phyloP scores from a whole-genome alignment of 2,797 vertebrate species.

The Mormyrus proboscirostris region DNA sequence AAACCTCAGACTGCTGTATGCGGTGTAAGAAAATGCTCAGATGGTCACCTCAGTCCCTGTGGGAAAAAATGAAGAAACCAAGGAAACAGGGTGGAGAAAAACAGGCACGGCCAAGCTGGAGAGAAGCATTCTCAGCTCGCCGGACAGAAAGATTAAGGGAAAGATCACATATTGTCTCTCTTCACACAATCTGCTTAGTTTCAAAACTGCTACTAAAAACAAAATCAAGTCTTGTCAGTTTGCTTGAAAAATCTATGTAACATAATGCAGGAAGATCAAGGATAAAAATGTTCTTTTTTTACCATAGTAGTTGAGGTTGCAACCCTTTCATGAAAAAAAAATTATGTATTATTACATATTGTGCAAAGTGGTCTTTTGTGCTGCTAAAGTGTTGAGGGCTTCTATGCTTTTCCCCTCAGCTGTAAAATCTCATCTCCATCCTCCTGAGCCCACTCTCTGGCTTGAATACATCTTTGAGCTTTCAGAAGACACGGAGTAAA shows the following conservation, averaged over 20 bases:
- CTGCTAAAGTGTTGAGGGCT: neutral
- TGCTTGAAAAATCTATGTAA: neutral
- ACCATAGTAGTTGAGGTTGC: neutral
- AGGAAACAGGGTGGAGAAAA: neutral
- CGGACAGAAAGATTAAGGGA: neutral
- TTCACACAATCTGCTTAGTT: constrained; percentile 6
- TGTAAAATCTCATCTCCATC: constrained; percentile 18
- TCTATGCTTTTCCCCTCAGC: neutral
- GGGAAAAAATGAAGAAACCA: neutral
- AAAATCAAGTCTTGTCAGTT: neutral
- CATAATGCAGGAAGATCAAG: neutral
- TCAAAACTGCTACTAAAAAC: neutral
- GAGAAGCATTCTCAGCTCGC: neutral
- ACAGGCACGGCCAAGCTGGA: neutral
- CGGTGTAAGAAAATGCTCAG: neutral
- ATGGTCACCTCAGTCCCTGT: neutral
- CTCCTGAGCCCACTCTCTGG: neutral
- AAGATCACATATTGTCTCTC: neutral
- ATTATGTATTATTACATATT: neutral
- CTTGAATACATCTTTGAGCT: constrained; percentile 21
- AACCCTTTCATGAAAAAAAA: constrained; percentile 4
- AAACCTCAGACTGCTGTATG: neutral
- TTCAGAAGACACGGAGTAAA: constrained; percentile 5
- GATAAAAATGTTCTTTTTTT: neutral
- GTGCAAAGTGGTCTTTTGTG: neutral